phyloP scores from a whole-genome alignment of 2,888 invertebrate genomes.

The Drosophila nigricruria region DNA sequence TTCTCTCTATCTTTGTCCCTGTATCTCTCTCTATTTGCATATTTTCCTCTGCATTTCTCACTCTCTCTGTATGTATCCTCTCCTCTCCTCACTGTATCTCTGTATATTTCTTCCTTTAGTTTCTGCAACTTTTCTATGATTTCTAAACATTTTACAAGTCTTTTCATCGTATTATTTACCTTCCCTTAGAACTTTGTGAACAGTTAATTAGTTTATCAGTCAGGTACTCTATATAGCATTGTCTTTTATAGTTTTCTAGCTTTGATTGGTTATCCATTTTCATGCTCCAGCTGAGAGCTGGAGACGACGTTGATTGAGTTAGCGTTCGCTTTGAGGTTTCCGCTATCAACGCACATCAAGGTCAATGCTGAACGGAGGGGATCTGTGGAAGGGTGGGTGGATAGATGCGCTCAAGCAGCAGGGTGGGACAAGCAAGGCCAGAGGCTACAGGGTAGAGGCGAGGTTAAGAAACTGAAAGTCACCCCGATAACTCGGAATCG shows the following conservation, averaged over 20 bases:
- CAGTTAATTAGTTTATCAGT: slow-evolving; percentile 1
- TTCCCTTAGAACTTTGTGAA: not conserved
- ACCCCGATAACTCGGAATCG: slow-evolving; percentile 39
- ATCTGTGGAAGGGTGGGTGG: slow-evolving; percentile 9
- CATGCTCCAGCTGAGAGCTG: slow-evolving; percentile 16
- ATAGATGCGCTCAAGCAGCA: not conserved
- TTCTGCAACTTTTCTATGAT: too few species aligned
- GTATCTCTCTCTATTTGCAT: not conserved
- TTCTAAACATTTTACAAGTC: too few species aligned
- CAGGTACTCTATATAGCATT: not conserved
- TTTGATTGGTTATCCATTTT: slow-evolving; percentile 7
- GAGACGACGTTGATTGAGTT: slow-evolving; percentile 43
- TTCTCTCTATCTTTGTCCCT: too few species aligned
- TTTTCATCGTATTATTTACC: too few species aligned
- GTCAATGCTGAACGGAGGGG: slow-evolving; percentile 32
- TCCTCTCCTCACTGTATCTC: too few species aligned
- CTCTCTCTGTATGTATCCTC: too few species aligned
- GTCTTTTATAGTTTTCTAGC: not conserved
- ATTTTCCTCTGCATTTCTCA: too few species aligned
- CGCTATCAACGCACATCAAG: slow-evolving; percentile 52
- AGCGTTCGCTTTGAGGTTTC: slow-evolving; percentile 51
- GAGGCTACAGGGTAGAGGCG: not conserved
- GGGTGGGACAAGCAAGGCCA: slow-evolving; percentile 12
- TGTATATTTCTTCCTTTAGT: too few species aligned
- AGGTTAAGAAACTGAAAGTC: slow-evolving; percentile 20